These are phyloP conservation scores for Clusia tigrina DNA, from an alignment of 2,888 invertebrate species.

Conservation along the genomic window DNA sequence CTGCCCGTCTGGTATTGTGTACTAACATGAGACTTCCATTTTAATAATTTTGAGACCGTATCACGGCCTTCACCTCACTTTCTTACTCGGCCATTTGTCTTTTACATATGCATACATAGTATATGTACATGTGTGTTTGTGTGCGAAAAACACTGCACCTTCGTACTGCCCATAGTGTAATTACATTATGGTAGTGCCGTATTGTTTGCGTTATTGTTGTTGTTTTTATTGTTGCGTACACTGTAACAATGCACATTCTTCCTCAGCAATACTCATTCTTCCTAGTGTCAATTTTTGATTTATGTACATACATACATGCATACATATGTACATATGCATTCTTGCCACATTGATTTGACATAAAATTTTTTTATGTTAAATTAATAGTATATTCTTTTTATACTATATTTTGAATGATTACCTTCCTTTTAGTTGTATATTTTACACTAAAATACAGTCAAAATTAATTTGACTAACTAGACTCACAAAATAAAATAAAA, in stretches of 20 bases:
- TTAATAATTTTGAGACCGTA: conserved; percentile 36
- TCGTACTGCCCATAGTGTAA: background rate
- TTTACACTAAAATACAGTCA: too few species aligned
- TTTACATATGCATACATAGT: background rate
- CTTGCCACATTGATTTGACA: too few species aligned
- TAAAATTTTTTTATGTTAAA: too few species aligned
- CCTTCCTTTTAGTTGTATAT: too few species aligned
- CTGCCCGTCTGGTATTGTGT: background rate
- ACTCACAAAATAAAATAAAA: too few species aligned
- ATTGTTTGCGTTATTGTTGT: background rate
- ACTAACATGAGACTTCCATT: background rate
- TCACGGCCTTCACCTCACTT: conserved; percentile 38
- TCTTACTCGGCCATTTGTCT: conserved; percentile 19
- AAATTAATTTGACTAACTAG: too few species aligned
- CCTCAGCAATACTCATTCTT: background rate
- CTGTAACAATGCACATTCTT: too few species aligned
- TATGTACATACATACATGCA: conserved; percentile 1
- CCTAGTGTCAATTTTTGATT: too few species aligned
- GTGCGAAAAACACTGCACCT: background rate
- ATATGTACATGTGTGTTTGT: conserved; percentile 7
- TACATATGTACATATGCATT: conserved; percentile 5
- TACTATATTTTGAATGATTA: too few species aligned
- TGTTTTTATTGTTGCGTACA: conserved; percentile 4
- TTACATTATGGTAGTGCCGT: background rate
- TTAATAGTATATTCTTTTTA: too few species aligned